phyloP scores from a whole-genome alignment of 2,888 invertebrate genomes.

The Eugnorisma glareosa region DNA sequence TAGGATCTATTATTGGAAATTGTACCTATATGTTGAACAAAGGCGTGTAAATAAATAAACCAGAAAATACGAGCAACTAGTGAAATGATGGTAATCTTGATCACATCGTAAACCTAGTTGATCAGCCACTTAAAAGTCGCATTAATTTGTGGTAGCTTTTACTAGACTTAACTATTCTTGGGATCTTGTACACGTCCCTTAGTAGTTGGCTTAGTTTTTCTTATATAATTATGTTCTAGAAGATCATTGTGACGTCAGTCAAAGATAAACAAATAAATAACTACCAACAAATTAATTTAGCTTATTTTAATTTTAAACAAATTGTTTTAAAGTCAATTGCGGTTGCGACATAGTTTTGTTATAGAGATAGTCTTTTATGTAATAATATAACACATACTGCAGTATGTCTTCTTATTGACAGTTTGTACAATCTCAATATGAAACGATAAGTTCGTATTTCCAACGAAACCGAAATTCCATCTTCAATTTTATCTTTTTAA shows the following conservation, averaged over 20 bases:
- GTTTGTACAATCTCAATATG: conserved; percentile 36
- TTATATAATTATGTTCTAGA: too few relatives aligned
- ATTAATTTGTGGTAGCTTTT: not conserved
- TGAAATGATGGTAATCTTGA: not conserved
- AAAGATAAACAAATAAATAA: not conserved
- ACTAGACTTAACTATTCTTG: not conserved
- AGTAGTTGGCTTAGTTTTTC: not conserved
- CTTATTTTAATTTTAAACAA: not conserved
- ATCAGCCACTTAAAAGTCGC: not conserved
- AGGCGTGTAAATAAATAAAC: not conserved
- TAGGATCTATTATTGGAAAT: not conserved
- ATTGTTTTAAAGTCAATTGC: not conserved
- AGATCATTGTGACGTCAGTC: not conserved
- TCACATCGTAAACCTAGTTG: not conserved
- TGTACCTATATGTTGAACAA: too few relatives aligned
- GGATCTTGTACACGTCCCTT: not conserved
- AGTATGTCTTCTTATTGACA: not conserved
- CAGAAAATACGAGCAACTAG: not conserved
- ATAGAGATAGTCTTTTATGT: too few relatives aligned
- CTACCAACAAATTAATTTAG: not conserved
- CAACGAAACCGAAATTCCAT: conserved; percentile 37
- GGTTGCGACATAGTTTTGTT: not conserved
- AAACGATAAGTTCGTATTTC: conserved; percentile 38
- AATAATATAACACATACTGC: not conserved
- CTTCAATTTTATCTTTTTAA: conserved; percentile 67